Evolutionary conservation across 2,797 vertebrate species (phyloP).

Genomic region (Hirundo rustica): DNA sequence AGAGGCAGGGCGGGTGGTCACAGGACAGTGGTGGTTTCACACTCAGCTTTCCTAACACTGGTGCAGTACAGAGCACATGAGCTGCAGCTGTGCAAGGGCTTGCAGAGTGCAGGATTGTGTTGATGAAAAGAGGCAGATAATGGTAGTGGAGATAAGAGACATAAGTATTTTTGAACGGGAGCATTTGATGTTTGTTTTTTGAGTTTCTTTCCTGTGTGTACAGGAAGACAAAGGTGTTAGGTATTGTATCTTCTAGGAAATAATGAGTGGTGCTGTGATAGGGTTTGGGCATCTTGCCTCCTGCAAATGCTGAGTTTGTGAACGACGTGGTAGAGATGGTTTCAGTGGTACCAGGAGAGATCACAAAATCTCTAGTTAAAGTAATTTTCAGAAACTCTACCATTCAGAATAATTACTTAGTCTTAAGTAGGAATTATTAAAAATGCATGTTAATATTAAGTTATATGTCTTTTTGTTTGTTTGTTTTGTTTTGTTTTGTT

Average conservation of each 20-base stretch:
- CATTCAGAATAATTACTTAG: neutral
- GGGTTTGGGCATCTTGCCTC: neutral
- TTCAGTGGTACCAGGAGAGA: neutral
- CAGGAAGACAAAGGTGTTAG: neutral
- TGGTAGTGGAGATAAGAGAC: neutral
- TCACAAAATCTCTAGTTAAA: neutral
- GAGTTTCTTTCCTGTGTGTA: neutral
- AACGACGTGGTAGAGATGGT: neutral
- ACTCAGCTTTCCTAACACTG: neutral
- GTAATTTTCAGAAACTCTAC: neutral
- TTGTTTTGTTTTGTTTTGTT: neutral
- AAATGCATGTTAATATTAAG: neutral
- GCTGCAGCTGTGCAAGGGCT: neutral
- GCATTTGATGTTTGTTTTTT: neutral
- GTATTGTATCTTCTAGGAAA: neutral
- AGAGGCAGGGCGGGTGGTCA: neutral
- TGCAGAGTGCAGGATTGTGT: neutral
- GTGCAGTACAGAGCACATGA: neutral
- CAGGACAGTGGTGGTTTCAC: neutral
- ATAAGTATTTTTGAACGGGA: neutral
- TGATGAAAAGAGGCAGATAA: neutral
- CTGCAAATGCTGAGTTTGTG: neutral
- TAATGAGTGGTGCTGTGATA: too few relatives aligned
- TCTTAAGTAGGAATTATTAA: neutral
- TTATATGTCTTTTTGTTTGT: neutral